These are phyloP conservation scores for Poecilia picta DNA, from an alignment of 2,797 vertebrate species.

Conservation along the genomic window DNA sequence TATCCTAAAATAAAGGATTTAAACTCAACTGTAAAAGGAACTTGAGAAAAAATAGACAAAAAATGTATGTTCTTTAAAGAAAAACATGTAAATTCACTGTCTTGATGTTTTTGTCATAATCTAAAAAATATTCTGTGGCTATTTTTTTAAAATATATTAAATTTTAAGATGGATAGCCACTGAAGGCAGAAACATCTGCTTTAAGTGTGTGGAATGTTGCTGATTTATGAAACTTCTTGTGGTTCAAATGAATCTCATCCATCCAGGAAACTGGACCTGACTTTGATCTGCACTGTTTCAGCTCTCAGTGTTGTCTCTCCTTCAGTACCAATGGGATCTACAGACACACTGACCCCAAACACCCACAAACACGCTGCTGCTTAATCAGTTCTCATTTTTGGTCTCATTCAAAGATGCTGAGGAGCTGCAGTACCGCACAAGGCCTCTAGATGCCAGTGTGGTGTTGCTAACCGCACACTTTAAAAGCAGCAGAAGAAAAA, in stretches of 20 bases:
- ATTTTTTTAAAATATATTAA: not conserved
- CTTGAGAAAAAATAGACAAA: not conserved
- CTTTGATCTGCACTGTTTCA: not conserved
- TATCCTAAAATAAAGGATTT: not conserved
- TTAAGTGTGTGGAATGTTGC: not conserved
- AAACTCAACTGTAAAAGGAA: not conserved
- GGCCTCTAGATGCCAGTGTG: constrained; percentile 80
- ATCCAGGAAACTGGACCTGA: not conserved
- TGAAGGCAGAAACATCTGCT: not conserved
- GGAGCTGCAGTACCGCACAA: constrained; percentile 34
- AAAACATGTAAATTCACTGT: not conserved
- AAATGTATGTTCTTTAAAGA: not conserved
- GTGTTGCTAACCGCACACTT: constrained; percentile 59
- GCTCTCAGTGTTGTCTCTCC: not conserved
- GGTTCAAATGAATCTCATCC: not conserved
- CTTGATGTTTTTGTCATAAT: not conserved
- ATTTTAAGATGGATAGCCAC: not conserved
- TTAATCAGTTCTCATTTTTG: constrained; percentile 69
- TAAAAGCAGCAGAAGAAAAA: not conserved
- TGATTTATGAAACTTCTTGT: not conserved
- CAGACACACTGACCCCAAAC: constrained; percentile 58
- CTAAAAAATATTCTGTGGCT: not conserved
- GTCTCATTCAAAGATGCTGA: constrained; percentile 2
- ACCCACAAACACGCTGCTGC: constrained; percentile 41
- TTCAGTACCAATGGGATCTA: constrained; percentile 42